These are phyloP conservation scores for Pungitius pungitius DNA, from an alignment of 2,113 vertebrate species.

Conservation along the genomic window DNA sequence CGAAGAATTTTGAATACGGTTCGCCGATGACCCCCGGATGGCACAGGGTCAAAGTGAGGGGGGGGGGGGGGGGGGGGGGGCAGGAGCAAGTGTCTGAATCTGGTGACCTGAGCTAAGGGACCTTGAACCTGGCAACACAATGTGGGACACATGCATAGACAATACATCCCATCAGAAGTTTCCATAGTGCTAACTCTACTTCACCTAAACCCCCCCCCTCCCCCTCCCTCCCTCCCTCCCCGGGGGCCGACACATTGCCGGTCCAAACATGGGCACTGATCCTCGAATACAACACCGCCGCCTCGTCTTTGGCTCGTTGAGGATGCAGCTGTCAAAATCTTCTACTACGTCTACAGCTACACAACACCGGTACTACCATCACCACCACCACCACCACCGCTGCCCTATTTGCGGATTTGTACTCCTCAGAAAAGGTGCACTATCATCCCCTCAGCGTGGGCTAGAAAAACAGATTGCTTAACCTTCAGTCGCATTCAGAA, in stretches of 20 bases:
- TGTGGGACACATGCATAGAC: slow-evolving; percentile 17
- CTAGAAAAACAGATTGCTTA: too few species aligned
- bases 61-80: slow-evolving; percentile 36
- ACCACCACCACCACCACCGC: neutral
- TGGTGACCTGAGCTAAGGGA: slow-evolving; percentile 24
- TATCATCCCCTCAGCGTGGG: too few species aligned
- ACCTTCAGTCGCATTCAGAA: neutral
- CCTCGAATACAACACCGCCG: neutral
- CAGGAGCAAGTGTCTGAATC: slow-evolving; percentile 33
- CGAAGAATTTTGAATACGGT: slow-evolving; percentile 13
- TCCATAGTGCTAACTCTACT: neutral
- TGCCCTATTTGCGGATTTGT: too few species aligned
- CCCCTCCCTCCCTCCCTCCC: too few species aligned
- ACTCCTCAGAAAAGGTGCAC: too few species aligned
- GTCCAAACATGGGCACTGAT: slow-evolving; percentile 16
- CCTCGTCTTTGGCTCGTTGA: slow-evolving; percentile 9
- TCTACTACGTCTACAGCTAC: neutral
- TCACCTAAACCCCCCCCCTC: neutral
- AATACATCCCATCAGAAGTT: neutral
- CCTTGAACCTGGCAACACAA: slow-evolving; percentile 30
- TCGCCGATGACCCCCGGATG: slow-evolving; percentile 19
- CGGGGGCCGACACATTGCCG: neutral
- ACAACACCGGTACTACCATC: neutral
- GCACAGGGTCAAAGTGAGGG: too few species aligned
- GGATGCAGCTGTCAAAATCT: slow-evolving; percentile 35